These are phyloP conservation scores for Agapetus fuscipes DNA, from an alignment of 2,888 invertebrate species.

Conservation along the genomic window DNA sequence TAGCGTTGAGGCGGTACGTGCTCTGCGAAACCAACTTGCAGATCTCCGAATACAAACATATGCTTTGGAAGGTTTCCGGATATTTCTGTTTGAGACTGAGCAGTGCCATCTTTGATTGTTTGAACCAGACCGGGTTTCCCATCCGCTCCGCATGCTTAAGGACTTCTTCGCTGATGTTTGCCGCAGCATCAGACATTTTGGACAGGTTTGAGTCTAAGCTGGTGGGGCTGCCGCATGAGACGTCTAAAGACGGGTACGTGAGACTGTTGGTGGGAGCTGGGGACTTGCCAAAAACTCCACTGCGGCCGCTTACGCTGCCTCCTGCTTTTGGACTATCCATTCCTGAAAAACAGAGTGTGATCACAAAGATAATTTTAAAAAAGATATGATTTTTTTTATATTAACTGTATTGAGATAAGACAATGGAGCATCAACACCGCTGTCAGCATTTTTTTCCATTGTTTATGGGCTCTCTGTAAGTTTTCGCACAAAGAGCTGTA, in stretches of 20 bases:
- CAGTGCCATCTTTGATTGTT: conserved; percentile 72
- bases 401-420: too few relatives aligned
- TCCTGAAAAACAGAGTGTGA: conserved; percentile 15
- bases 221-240: conserved; percentile 19
- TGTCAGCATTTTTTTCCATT: too few relatives aligned
- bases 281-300: conserved; percentile 13
- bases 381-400: too few relatives aligned
- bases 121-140: conserved; percentile 69
- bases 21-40: conserved; percentile 68
- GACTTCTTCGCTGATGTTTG: conserved; percentile 30
- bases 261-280: conserved; percentile 14
- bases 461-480: too few relatives aligned
- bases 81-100: conserved; percentile 64
- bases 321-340: conserved; percentile 22
- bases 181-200: conserved; percentile 16
- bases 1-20: conserved; percentile 71
- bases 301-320: conserved; percentile 23
- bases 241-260: conserved; percentile 17
- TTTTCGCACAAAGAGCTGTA: too few relatives aligned
- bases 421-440: too few relatives aligned
- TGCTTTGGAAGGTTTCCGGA: conserved; percentile 66
- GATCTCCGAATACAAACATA: conserved; percentile 90
- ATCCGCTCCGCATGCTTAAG: conserved; percentile 63
- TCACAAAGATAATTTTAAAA: too few relatives aligned
- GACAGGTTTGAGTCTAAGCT: conserved; percentile 21